phyloP scores from a whole-genome alignment of 2,888 invertebrate species.

The Odontocerum albicorne region DNA sequence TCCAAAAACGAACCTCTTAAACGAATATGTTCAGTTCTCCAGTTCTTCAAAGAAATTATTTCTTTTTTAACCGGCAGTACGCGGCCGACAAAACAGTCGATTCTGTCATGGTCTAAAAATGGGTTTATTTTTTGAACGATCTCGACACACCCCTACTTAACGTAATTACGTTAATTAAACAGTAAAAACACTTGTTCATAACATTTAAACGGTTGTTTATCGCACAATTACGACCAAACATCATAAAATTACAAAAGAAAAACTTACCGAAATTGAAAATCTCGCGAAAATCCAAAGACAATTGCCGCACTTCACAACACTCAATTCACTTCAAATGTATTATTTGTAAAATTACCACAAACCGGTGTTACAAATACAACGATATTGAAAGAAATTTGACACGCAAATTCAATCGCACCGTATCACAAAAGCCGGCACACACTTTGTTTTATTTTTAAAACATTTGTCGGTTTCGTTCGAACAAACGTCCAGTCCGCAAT shows the following conservation, averaged over 20 bases:
- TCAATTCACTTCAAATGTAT: neutral
- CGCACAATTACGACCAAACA: no score
- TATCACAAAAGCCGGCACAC: slow-evolving; percentile 8
- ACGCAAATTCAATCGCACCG: slow-evolving; percentile 8
- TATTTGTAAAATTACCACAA: slow-evolving; percentile 5
- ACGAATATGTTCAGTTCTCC: no score
- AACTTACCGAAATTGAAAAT: slow-evolving; percentile 11
- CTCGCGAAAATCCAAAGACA: slow-evolving; percentile 10
- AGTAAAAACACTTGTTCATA: neutral
- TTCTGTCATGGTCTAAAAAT: slow-evolving; percentile 31
- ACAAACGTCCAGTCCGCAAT: slow-evolving; percentile 24
- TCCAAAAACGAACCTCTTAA: no score
- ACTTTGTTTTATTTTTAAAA: slow-evolving; percentile 15
- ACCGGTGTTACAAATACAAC: neutral
- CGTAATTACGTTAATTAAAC: neutral
- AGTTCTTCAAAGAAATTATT: no score
- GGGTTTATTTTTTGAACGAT: slow-evolving; percentile 17
- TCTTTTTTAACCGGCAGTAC: no score
- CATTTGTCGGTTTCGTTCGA: slow-evolving; percentile 23
- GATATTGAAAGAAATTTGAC: slow-evolving; percentile 8
- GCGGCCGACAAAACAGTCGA: slow-evolving; percentile 12
- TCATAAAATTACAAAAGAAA: neutral
- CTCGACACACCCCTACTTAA: slow-evolving; percentile 24
- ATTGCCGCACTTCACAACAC: slow-evolving; percentile 14
- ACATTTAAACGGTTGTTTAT: no score